phyloP scores from a whole-genome alignment of 1,140 invertebrate species.

The Zaprionus vittiger region DNA sequence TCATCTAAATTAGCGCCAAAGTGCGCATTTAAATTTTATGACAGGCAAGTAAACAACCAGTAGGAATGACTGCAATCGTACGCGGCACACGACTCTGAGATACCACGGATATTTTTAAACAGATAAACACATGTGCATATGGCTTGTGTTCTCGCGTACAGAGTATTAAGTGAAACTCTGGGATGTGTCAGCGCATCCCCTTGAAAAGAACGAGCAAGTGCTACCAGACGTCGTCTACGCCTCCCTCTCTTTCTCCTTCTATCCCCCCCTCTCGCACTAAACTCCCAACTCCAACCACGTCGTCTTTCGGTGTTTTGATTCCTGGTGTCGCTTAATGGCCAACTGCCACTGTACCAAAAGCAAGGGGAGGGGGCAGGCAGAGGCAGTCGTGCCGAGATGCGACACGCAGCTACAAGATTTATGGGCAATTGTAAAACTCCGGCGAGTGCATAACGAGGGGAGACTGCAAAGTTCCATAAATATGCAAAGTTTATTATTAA shows the following conservation, averaged over 20 bases:
- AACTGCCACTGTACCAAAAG: conserved; percentile 41
- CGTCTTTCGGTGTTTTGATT: conserved; percentile 58
- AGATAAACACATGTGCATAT: conserved; percentile 24
- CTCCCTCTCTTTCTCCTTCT: neutral
- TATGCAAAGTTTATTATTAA: conserved; percentile 56
- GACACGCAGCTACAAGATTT: conserved; percentile 70
- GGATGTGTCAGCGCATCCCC: conserved; percentile 13
- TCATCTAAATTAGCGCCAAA: conserved; percentile 80
- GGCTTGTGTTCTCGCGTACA: neutral
- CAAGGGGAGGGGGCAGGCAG: conserved; percentile 8
- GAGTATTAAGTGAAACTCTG: neutral
- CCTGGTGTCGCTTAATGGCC: conserved; percentile 75
- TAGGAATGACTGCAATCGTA: conserved; percentile 15
- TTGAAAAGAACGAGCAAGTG: conserved; percentile 62
- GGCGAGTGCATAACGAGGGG: conserved; percentile 28
- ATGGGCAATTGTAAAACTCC: conserved; percentile 69
- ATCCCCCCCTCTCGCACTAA: neutral
- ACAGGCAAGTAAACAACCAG: conserved; percentile 69
- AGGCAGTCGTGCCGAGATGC: conserved; percentile 24
- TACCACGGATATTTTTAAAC: conserved; percentile 2
- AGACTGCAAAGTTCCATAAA: conserved; percentile 34
- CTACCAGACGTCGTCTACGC: conserved; percentile 37
- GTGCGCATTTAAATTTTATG: conserved; percentile 81
- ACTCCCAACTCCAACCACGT: neutral
- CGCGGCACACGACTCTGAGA: conserved; percentile 6